These are phyloP conservation scores for Xestia sexstrigata DNA, from an alignment of 2,888 invertebrate species.

Conservation along the genomic window DNA sequence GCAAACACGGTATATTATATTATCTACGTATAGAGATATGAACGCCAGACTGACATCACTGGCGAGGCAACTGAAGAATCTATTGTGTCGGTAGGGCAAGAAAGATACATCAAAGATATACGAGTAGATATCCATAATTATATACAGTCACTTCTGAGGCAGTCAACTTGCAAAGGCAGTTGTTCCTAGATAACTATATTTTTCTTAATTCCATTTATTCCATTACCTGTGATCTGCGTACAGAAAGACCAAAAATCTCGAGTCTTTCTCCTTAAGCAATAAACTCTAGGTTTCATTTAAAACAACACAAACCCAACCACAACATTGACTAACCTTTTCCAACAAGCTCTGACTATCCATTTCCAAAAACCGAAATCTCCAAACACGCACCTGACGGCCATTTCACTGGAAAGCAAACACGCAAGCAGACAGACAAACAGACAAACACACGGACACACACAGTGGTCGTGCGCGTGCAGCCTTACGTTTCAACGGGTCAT, in stretches of 20 bases:
- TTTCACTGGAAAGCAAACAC: constrained; percentile 66
- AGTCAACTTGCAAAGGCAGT: no score
- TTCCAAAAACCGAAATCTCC: constrained; percentile 56
- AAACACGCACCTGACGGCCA: constrained; percentile 64
- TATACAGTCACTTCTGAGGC: background rate
- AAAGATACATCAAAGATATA: background rate
- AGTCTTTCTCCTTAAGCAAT: background rate
- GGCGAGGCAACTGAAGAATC: background rate
- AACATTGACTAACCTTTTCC: constrained; percentile 31
- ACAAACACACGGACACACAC: constrained; percentile 67
- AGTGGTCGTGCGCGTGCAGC: constrained; percentile 70
- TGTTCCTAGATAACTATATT: background rate
- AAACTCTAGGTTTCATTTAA: background rate
- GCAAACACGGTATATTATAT: no score
- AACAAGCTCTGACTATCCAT: constrained; percentile 32
- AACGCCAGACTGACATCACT: no score
- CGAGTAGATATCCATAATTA: no score
- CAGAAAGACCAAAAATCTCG: background rate
- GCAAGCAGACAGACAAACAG: constrained; percentile 58
- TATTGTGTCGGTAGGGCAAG: background rate
- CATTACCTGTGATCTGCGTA: background rate
- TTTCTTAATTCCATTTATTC: no score
- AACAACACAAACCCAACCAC: constrained; percentile 23
- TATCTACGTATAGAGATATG: no score
- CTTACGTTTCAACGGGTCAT: constrained; percentile 84